Percentiles rank a stretch among this genome's conserved stretches.
Evolutionary conservation across 2,113 vertebrate species (phyloP).

Genomic region (Sinocyclocheilus anshuiensis): DNA sequence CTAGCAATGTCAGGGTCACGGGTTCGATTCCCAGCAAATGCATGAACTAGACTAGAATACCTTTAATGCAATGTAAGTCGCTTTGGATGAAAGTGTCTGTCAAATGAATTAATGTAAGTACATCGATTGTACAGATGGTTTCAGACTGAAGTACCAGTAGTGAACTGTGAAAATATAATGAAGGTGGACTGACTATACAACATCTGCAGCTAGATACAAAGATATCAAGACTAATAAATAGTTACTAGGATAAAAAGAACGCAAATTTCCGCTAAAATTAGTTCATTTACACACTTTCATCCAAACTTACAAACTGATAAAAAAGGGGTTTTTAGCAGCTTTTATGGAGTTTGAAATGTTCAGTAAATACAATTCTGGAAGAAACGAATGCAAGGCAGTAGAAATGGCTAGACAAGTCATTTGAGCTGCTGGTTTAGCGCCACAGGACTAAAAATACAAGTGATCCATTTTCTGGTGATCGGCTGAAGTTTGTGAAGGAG

Average conservation of each 20-base stretch:
- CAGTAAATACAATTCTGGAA: background rate
- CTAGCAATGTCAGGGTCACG: background rate
- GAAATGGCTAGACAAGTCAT: background rate
- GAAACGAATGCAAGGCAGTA: background rate
- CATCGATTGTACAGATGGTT: background rate
- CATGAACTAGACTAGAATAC: background rate
- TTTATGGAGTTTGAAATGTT: background rate
- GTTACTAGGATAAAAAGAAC: background rate
- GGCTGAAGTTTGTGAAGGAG: background rate
- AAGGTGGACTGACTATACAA: background rate
- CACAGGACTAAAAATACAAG: conserved; percentile 12
- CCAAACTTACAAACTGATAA: background rate
- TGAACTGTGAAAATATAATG: background rate
- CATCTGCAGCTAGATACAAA: too few relatives aligned
- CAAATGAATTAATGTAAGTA: background rate
- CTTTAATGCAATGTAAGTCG: background rate
- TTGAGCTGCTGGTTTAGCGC: background rate
- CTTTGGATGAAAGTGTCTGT: background rate
- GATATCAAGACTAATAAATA: background rate
- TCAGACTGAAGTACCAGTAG: background rate
- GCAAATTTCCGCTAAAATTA: background rate
- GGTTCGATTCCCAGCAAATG: background rate
- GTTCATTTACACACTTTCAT: background rate
- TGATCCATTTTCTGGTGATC: background rate
- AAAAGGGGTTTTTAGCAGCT: background rate